These are phyloP conservation scores for Diploscapter pachys DNA, from an alignment of 1,140 invertebrate species.

Conservation along the genomic window DNA sequence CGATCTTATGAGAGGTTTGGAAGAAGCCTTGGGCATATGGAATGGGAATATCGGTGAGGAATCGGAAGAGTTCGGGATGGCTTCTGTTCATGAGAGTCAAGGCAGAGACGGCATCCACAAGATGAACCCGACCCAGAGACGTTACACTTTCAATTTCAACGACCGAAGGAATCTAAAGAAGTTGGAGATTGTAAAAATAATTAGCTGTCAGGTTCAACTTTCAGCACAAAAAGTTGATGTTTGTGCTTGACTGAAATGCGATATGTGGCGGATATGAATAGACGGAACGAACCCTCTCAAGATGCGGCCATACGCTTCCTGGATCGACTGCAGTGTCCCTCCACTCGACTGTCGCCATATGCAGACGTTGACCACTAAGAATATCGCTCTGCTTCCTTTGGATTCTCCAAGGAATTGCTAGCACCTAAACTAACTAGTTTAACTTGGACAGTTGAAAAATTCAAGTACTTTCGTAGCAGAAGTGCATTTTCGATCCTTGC, in stretches of 20 bases:
- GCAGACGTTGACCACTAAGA: not conserved
- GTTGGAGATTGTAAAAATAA: no score
- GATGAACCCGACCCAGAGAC: not conserved
- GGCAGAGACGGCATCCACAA: constrained; percentile 12
- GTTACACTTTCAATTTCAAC: no score
- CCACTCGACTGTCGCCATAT: constrained; percentile 28
- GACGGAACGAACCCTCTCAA: constrained; percentile 17
- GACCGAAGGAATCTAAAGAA: no score
- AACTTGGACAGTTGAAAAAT: not conserved
- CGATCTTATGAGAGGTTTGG: constrained; percentile 8
- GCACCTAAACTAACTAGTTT: not conserved
- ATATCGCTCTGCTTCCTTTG: not conserved
- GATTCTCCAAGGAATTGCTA: not conserved
- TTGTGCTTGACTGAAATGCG: no score
- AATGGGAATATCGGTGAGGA: constrained; percentile 12
- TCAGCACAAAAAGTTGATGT: no score
- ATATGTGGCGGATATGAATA: no score
- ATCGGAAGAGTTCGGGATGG: constrained; percentile 10
- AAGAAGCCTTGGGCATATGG: constrained; percentile 6
- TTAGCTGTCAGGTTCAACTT: no score
- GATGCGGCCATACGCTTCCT: constrained; percentile 28
- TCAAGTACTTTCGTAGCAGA: not conserved
- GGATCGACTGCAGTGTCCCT: constrained; percentile 12
- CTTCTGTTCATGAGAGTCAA: not conserved
- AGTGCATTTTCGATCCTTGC: not conserved